These are phyloP conservation scores for Enteromius thamalakanensis DNA, from an alignment of 2,797 vertebrate species.

Conservation along the genomic window DNA sequence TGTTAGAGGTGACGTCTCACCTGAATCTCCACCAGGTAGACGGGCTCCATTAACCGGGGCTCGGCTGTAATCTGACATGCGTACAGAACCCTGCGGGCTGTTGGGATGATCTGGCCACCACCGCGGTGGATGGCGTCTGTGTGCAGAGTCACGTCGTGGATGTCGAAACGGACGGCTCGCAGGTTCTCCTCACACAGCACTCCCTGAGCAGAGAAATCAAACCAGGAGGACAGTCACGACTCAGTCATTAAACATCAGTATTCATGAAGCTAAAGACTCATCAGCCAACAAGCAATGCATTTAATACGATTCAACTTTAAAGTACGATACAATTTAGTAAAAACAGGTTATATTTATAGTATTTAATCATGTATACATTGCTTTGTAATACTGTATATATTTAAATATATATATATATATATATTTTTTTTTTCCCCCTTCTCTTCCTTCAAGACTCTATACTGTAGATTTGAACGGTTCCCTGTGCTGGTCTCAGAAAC, in stretches of 20 bases:
- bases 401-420: too few relatives aligned
- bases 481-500: conserved; percentile 56
- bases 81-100: conserved; percentile 82
- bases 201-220: conserved; percentile 74
- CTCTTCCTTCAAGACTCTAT: neutral
- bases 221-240: neutral
- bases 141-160: conserved; percentile 89
- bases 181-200: conserved; percentile 96
- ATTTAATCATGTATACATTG: neutral
- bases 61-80: conserved; percentile 83
- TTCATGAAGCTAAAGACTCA: neutral
- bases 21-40: conserved; percentile 90
- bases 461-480: rapidly evolving
- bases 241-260: too few relatives aligned
- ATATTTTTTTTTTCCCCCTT: too few relatives aligned
- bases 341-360: neutral
- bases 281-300: neutral
- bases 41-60: conserved; percentile 86
- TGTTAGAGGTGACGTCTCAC: conserved; percentile 77
- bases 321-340: too few relatives aligned
- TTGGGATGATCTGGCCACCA: conserved; percentile 89
- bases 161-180: conserved; percentile 86
- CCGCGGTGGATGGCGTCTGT: conserved; percentile 86
- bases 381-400: too few relatives aligned
- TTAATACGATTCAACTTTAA: neutral